Base-by-base conservation (phyloP, 2,888 invertebrate genomes). In the Minunthozetes semirufus region DNA sequence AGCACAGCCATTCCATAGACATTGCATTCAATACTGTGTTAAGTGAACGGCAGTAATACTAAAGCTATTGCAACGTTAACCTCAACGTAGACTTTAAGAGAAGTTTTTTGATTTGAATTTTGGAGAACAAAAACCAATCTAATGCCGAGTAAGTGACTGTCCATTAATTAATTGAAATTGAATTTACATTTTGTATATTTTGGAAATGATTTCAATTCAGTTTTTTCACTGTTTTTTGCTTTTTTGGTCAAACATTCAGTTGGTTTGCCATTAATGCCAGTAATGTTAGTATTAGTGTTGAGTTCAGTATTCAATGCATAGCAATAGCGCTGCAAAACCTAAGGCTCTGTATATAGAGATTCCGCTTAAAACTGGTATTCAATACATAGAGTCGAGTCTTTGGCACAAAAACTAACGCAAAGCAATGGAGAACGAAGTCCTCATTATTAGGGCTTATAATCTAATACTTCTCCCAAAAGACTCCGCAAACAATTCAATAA, bases 301-400 rank as follows among this genome's bases (percentile, higher is more conserved):
- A n/a, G n/a, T n/a, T n/a, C n/a, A n/a, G n/a, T 59, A 27, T 29
- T 13, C 4, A 22, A 59, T 27, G 59, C 38, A 59, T 59, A 59
- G 59, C 59, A 25, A 59, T 59, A 59, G 59, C 59, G 13, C 29
- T 59, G 33, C 33, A 59, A 29, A 15, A 19, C 59, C 27, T 59
- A 27, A 19, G 15, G 27, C 29, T 8, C 25, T 6, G 15, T 59
- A 59, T 59, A 25, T 25, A 27, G 59, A 50, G 27, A 59, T 59
- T 59, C 59, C 59, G 59, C 59, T 59, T 59, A 59, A 59, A 59
- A 59, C 59, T 59, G 59, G 59, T 59, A 59, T 59, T 27, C 27
- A 59, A 29, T 50, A 19, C 50, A 8, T 11, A 56, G 27, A 8
- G 27, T 6, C 25, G 17, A 27, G 27, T 59, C 3, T 48, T 59